These are phyloP conservation scores for Uropetala carovei DNA, from an alignment of 2,888 invertebrate genomes.

Conservation along the genomic window DNA sequence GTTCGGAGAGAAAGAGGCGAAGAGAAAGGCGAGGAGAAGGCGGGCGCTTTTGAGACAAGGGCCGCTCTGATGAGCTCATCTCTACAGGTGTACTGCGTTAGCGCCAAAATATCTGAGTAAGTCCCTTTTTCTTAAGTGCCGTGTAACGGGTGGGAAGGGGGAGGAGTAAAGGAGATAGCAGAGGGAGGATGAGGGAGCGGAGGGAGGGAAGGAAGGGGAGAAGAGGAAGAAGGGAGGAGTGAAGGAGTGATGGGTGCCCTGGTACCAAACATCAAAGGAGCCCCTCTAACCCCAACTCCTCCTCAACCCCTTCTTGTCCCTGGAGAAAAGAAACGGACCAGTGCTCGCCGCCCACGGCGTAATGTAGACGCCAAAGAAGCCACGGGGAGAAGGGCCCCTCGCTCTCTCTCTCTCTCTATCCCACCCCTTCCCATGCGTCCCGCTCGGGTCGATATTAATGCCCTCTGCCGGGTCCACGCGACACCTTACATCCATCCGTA, in stretches of 20 bases:
- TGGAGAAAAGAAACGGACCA: not conserved
- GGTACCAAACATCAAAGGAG: not conserved
- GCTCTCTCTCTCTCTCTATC: not conserved
- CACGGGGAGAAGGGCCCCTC: constrained; percentile 15
- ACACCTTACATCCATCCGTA: constrained; percentile 60
- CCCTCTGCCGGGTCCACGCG: constrained; percentile 54
- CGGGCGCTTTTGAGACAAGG: not conserved
- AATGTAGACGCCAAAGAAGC: constrained; percentile 53
- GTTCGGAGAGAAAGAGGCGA: not conserved
- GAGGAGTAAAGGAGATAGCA: not conserved
- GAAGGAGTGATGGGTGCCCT: not conserved
- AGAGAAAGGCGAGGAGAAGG: not conserved
- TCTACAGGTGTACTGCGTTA: constrained; percentile 10
- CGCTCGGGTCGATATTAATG: constrained; percentile 46
- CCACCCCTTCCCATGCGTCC: not conserved
- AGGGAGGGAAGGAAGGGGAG: not conserved
- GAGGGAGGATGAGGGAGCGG: not conserved
- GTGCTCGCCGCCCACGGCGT: constrained; percentile 25
- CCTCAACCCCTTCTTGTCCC: not conserved
- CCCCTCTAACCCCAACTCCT: not conserved
- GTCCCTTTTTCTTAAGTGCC: not conserved
- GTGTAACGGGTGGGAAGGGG: not conserved
- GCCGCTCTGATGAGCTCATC: not conserved
- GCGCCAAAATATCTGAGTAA: not conserved
- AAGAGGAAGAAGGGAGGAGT: not conserved